Percentiles rank a stretch among this genome's conserved stretches.
Evolutionary conservation across 2,797 vertebrate genomes (phyloP).

Genomic region (Malurus splendens): DNA sequence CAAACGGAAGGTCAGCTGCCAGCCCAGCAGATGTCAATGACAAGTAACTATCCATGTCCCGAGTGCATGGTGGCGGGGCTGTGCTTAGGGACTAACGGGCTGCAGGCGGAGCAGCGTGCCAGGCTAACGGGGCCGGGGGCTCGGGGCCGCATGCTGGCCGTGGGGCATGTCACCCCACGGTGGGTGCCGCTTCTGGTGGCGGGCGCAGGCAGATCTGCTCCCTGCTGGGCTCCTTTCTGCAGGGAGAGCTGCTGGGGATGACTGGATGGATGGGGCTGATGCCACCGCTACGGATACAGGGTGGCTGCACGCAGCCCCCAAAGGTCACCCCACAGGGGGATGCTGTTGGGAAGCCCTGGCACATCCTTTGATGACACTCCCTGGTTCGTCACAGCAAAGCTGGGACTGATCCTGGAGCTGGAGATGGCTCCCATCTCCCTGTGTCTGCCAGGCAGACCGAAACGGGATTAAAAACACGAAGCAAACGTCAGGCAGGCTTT

Average conservation of each 20-base stretch:
- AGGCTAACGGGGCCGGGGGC: neutral
- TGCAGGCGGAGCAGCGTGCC: neutral
- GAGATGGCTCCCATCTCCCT: accelerated
- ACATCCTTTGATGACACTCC: accelerated
- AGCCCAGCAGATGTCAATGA: constrained; percentile 82
- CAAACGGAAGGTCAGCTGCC: constrained; percentile 80
- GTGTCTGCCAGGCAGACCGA: neutral
- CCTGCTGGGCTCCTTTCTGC: neutral
- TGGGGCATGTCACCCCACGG: neutral
- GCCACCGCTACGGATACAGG: neutral
- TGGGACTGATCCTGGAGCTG: neutral
- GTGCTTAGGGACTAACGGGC: constrained; percentile 68
- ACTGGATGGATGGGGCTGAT: neutral
- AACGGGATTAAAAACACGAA: neutral
- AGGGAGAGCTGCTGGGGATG: accelerated
- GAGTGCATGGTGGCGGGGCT: constrained; percentile 86
- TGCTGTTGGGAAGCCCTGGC: neutral
- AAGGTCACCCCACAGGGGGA: accelerated
- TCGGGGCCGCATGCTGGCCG: constrained; percentile 45
- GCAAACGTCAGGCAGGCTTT: neutral
- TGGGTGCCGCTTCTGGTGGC: neutral
- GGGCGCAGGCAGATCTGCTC: neutral
- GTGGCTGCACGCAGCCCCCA: neutral
- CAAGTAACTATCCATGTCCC: constrained; percentile 86
- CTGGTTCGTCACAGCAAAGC: neutral